Base-by-base conservation (phyloP, 2,113 vertebrate genomes). In the Sula dactylatra region DNA sequence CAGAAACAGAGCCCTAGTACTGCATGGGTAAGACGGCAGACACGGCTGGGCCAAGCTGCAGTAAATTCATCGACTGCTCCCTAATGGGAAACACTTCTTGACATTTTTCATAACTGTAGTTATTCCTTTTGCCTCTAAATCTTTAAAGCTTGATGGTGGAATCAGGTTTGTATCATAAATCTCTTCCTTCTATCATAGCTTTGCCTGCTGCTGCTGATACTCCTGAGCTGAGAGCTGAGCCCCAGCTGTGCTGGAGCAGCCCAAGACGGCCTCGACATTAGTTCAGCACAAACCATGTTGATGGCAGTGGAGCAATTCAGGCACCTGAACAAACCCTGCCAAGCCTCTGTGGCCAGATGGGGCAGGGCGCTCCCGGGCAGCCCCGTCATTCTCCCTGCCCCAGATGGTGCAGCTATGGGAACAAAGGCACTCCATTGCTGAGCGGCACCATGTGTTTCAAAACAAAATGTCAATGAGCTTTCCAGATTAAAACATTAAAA, bases 401-500 rank as follows among this genome's bases (percentile, higher is more conserved):
- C 73, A 74, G 94, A 83, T 56, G 80, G 52, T 74, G 80, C n/a
- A 77, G 56, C 78, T 78, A 26, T 22, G 34, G 94, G 85, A 77
- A 72, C 82, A 96, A 96, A 94, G 20, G 62, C 36, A 61, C 61
- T 67, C 73, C 64, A 22, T 16, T 25, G 47, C 4, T 19, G 69
- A 86, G 74, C 38, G 4, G 67, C n/a, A 31, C 72, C 5, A 8
- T 10, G 38, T 79, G 90, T 56, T 95, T 96, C 12, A 44, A 92
- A 93, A 92, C 88, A 89, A 95, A 97, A 97, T 83, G 93, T 94
- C 97, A 97, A 56, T 32, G 94, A 91, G 67, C 93, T 96, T 97
- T 95, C 70, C 95, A 97, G 95, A 97, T 90, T 92, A 95, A 96
- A 97, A 52, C 64, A 94, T 98, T 96, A 97, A 98, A 97, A 97